Percentiles rank a stretch among this genome's conserved stretches.
phyloP scores from a whole-genome alignment of 2,888 invertebrate species.

The Bombylius major region DNA sequence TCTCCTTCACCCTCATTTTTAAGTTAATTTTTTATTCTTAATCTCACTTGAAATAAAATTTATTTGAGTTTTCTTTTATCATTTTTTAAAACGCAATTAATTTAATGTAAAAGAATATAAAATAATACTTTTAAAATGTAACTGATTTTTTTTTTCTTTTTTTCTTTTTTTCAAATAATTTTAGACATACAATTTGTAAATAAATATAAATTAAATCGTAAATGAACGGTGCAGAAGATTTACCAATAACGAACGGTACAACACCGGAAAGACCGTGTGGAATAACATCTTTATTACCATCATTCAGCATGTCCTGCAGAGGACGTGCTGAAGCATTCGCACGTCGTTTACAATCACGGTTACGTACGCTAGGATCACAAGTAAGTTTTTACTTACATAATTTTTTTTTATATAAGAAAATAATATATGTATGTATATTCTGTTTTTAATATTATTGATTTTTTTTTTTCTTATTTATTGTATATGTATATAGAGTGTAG shows the following conservation, averaged over 20 bases:
- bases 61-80: no score
- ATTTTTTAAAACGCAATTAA: no score
- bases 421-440: not conserved
- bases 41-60: no score
- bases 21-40: no score
- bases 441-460: not conserved
- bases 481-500: not conserved
- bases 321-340: constrained; percentile 72
- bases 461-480: no score
- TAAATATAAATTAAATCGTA: constrained; percentile 12
- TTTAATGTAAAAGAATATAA: no score
- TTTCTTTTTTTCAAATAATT: no score
- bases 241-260: constrained; percentile 28
- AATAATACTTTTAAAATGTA: no score
- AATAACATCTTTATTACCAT: constrained; percentile 52
- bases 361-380: constrained; percentile 54
- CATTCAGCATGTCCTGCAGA: constrained; percentile 55
- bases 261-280: constrained; percentile 48
- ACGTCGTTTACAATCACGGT: constrained; percentile 58
- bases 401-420: not conserved
- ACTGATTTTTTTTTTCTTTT: no score
- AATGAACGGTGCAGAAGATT: constrained; percentile 36
- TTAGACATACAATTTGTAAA: no score
- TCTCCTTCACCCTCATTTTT: no score
- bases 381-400: constrained; percentile 16